Percentiles rank a stretch among this genome's conserved stretches.
These are phyloP conservation scores for Anadara kagoshimensis DNA, from an alignment of 1,140 invertebrate genomes.

Conservation along the genomic window DNA sequence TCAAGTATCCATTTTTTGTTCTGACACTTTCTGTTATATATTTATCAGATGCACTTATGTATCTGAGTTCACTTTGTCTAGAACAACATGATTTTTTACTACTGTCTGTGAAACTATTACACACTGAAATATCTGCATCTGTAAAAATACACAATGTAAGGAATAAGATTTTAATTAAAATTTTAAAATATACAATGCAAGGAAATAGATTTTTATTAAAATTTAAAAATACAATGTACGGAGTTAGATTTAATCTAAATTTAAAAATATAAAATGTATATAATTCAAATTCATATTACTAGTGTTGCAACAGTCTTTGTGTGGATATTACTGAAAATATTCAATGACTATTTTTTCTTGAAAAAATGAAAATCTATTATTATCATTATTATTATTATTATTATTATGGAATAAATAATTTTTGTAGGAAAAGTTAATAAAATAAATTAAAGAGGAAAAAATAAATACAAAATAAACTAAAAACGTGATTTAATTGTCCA, in stretches of 20 bases:
- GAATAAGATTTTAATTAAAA: background rate
- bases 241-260: background rate
- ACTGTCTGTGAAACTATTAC: constrained; percentile 35
- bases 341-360: no score
- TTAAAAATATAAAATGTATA: no score
- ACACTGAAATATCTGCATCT: constrained; percentile 43
- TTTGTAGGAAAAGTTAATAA: no score
- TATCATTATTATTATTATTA: no score
- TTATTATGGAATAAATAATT: no score
- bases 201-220: background rate
- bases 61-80: constrained; percentile 34
- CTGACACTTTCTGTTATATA: constrained; percentile 40
- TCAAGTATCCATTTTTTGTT: constrained; percentile 44
- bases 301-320: no score
- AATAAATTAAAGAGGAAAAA: no score
- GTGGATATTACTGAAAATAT: no score
- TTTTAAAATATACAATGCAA: background rate
- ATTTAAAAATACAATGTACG: background rate
- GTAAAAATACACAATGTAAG: constrained; percentile 17
- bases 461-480: no score
- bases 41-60: constrained; percentile 37
- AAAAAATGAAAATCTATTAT: no score
- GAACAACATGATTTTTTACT: constrained; percentile 41
- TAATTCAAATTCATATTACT: no score
- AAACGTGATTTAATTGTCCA: no score